Evolutionary conservation across 2,113 vertebrate species (phyloP), one percentile per base, ranked within the genome.

Genomic region (Cryptotis parvus): DNA sequence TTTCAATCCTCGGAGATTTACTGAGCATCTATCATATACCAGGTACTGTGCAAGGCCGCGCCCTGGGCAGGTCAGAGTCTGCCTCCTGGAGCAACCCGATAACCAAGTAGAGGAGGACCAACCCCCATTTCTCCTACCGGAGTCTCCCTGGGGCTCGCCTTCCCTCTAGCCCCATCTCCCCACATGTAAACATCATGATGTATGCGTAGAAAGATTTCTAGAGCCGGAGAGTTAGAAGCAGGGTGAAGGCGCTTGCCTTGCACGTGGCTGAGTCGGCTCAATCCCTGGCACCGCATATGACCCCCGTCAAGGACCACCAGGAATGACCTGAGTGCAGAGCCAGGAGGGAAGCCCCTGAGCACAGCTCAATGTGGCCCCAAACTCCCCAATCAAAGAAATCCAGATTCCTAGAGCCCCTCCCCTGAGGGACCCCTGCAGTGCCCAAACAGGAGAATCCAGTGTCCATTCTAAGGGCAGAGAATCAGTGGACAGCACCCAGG

Each of bases 361-460:
- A 49, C 45, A 2, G 9, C 6, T 49, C 10, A 49, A 14, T 49
- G 45, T 2, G 45, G 11, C 43, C 43, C 43, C 52, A 55, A 55
- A 55, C 15, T 6, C 55, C 55, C 18, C 22, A 24, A 58, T 65
- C 29, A 65, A 27, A 26, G 33, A 76, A 35, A 33, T 11, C 2
- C 24, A 58, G 41, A 33, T 49, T 86, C 85, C 84, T 65, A 69
- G 89, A 87, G 65, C 8, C 86, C 76, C 8, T 24, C 27, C 86
- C 80, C 73, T 29, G 24, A 80, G 66, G n/a, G 6, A 22, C 27
- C 35, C 37, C 6, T 6, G 22, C 1, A 1, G 75, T 37, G 14
- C 27, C 9, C n/a, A 29, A 15, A 68, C n/a, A 33, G 11, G 29
- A 68, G 35, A 35, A 29, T 35, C 31, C 58, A 27, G 58, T 10